These are phyloP conservation scores for Psittacula echo DNA, from an alignment of 2,797 vertebrate genomes.

Conservation along the genomic window DNA sequence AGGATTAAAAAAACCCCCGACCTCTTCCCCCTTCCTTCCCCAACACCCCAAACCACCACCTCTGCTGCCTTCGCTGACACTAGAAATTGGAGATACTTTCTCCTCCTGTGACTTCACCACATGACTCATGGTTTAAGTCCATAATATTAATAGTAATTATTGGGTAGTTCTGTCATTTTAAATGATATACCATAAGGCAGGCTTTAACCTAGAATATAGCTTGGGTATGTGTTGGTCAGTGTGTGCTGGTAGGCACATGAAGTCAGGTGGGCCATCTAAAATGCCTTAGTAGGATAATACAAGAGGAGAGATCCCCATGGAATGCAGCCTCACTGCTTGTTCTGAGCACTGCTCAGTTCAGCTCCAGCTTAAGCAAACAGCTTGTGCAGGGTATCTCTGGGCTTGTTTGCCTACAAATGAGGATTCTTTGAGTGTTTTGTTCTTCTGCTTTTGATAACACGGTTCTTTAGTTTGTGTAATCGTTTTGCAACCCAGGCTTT, in stretches of 20 bases:
- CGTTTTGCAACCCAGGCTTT: constrained; percentile 10
- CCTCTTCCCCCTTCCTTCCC: background rate
- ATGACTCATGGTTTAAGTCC: background rate
- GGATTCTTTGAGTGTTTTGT: background rate
- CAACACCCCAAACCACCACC: background rate
- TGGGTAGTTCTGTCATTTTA: background rate
- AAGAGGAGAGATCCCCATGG: background rate
- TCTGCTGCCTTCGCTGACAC: background rate
- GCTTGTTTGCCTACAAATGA: background rate
- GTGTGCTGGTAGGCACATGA: background rate
- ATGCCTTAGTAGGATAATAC: fast-evolving
- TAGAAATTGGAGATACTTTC: background rate
- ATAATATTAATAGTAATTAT: background rate
- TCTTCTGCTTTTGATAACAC: constrained; percentile 32
- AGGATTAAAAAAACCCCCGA: background rate
- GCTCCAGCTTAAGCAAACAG: background rate
- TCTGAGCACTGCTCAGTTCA: background rate
- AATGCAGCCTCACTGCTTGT: background rate
- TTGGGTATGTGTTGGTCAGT: no score
- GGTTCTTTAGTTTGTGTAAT: constrained; percentile 4
- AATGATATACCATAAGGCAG: background rate
- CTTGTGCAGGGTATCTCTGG: fast-evolving
- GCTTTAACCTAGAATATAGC: fast-evolving
- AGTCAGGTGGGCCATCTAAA: background rate
- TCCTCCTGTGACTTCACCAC: background rate